Evolutionary conservation across 2,888 invertebrate genomes (phyloP).

Genomic region (Drosophila colorata): DNA sequence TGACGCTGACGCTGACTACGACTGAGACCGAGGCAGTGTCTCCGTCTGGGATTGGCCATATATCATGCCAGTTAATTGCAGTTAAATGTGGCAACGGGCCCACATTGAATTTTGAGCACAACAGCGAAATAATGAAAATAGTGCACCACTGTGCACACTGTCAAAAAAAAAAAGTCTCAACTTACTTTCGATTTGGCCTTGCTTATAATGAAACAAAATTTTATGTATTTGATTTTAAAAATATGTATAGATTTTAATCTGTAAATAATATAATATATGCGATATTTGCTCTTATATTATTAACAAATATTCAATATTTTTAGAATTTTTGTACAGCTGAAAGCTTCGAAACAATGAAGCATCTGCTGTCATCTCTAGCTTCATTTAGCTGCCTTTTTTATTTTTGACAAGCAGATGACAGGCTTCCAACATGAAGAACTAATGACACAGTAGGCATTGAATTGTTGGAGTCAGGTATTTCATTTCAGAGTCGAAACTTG

Average conservation of each 20-base stretch:
- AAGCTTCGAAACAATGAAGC: too few species aligned
- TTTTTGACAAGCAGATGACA: not conserved
- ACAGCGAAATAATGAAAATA: too few species aligned
- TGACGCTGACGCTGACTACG: conserved; percentile 4
- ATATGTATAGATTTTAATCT: too few species aligned
- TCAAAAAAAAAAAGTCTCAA: too few species aligned
- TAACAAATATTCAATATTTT: too few species aligned
- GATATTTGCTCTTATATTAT: too few species aligned
- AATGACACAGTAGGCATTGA: not conserved
- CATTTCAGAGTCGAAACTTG: not conserved
- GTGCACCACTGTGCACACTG: conserved; percentile 43
- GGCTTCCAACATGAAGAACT: not conserved
- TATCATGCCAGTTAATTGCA: conserved; percentile 64
- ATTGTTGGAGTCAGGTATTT: not conserved
- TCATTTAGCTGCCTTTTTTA: not conserved
- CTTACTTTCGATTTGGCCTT: too few species aligned
- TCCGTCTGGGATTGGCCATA: conserved; percentile 45
- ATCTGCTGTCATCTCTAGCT: too few species aligned
- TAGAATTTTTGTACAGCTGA: too few species aligned
- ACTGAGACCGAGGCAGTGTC: conserved; percentile 13
- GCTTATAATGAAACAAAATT: too few species aligned
- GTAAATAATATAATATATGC: too few species aligned
- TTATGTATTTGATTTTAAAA: too few species aligned
- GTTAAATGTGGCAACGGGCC: conserved; percentile 34
- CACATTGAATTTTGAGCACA: conserved; percentile 26